Base-by-base conservation (phyloP, 30 jellyfish, hydroid and myxozoan genomes). In the Haliclystus octoradiatus region DNA sequence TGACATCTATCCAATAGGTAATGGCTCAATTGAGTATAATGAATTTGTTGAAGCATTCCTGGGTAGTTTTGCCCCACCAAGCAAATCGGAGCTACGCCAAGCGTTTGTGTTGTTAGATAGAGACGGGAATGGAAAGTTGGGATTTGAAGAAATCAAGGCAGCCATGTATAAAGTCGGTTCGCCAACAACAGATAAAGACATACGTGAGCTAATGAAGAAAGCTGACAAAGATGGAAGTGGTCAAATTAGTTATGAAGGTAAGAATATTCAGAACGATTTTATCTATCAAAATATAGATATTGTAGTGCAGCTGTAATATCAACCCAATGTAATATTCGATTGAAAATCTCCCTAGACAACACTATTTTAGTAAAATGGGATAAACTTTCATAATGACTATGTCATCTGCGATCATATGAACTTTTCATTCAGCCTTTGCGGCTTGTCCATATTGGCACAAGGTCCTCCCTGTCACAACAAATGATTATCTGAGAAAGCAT, bases 191-290 rank as follows among this genome's bases (percentile, higher is more conserved):
- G 85, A 71, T 31, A 15, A 0, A 28, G 93, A 80, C 30, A 26
- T 80, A 26, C 71, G 71, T 30, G 85, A 81, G 2, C 71, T 80
- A 85, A 72, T 80, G 13, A 63, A 80, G 26, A 77, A 71, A 52
- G 93, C 93, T 15, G 93, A 80, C 33, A 80, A 80, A 40, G 74
- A 80, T 72, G 93, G 93, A 30, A 82, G 72, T 67, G 66, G 73
- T 80, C 77, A 71, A 31, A 72, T 80, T 12, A 75, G 72, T 49
- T 33, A 52, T 46, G 81, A 80, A 33, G 93, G 57, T 40, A 9
- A 40, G 57, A 5, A 5, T 19, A 40, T 5, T 40, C 19, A 40
- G 57, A 40, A n/a, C n/a, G n/a, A n/a, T n/a, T n/a, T n/a, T n/a
- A n/a, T n/a, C n/a, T n/a, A n/a, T n/a, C n/a, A n/a, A n/a, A n/a